Evolutionary conservation across 2,113 vertebrate genomes (phyloP), one percentile per base, ranked within the genome.

Genomic region (Astur gentilis): DNA sequence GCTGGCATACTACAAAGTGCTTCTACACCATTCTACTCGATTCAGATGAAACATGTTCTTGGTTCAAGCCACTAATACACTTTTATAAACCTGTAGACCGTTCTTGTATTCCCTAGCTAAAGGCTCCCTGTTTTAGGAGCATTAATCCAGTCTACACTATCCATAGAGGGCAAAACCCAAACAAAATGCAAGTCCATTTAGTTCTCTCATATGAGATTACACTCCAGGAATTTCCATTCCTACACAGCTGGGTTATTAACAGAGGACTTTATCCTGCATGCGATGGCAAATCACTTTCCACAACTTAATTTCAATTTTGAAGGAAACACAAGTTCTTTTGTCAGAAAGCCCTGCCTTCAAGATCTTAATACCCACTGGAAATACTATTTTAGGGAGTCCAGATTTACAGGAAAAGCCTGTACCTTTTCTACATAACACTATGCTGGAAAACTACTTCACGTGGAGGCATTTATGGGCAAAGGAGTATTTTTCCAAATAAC

Each of bases 221-320:
- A 18, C 69, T 79, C 47, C 87, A 96, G 87, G 87, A 95, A 91
- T 94, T 93, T 82, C 78, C 65, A 64, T 62, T 91, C 65, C 83
- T 75, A 29, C 89, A 91, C 8, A 79, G 84, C 58, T 61, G 21
- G 17, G 77, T 79, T 94, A 91, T 89, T 94, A 91, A 87, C 64
- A 70, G 55, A 82, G 52, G 44, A 23, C 4, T 67, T 95, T 94
- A 95, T 52, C 69, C 81, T 31, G 7, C 19, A 45, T 16, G 62
- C 2, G 1, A 76, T 16, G 40, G 61, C 57, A 47, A 87, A 72
- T 80, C 85, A 52, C 66, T 61, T 92, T 27, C 66, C 62, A 83
- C 79, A 90, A 83, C 13, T 77, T 86, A 13, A 81, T 82, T 91
- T 89, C 61, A 22, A 22, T 67, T 79, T 57, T 79, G 65, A 75